Conservation (phyloP, 2,888 invertebrate species). For the Pseudococcus longispinus region DNA sequence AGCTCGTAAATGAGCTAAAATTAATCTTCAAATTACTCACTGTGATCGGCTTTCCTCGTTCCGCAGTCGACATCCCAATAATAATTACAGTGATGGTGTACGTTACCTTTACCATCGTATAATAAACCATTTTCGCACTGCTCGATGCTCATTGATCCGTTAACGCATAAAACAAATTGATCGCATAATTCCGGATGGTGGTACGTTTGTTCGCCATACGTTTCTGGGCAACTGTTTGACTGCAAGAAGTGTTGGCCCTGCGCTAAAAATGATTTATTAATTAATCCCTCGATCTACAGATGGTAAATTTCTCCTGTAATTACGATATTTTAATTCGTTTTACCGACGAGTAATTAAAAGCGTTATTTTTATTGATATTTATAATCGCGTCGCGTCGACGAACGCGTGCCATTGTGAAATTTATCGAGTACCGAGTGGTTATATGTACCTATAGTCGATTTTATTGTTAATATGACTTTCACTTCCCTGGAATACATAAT, state of each 20-base stretch:
- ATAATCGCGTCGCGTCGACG: neutral
- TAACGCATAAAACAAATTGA: slow-evolving; percentile 89
- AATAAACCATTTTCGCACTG: slow-evolving; percentile 90
- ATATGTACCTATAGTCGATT: slow-evolving; percentile 39
- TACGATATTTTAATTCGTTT: neutral
- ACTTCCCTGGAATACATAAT: slow-evolving; percentile 51
- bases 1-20: neutral
- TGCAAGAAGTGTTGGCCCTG: slow-evolving; percentile 54
- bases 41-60: slow-evolving; percentile 74
- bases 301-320: neutral
- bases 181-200: slow-evolving; percentile 87
- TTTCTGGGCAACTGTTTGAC: slow-evolving; percentile 77
- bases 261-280: slow-evolving; percentile 38
- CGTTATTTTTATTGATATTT: neutral
- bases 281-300: neutral
- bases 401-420: slow-evolving; percentile 37
- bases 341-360: neutral
- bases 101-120: slow-evolving; percentile 87
- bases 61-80: slow-evolving; percentile 91
- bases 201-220: slow-evolving; percentile 80
- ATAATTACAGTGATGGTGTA: slow-evolving; percentile 93
- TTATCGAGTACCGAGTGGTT: neutral
- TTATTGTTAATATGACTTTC: slow-evolving; percentile 49
- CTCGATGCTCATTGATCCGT: slow-evolving; percentile 87
- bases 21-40: slow-evolving; percentile 67